Evolutionary conservation across 2,888 invertebrate genomes (phyloP).

Genomic region (Tachina lurida): DNA sequence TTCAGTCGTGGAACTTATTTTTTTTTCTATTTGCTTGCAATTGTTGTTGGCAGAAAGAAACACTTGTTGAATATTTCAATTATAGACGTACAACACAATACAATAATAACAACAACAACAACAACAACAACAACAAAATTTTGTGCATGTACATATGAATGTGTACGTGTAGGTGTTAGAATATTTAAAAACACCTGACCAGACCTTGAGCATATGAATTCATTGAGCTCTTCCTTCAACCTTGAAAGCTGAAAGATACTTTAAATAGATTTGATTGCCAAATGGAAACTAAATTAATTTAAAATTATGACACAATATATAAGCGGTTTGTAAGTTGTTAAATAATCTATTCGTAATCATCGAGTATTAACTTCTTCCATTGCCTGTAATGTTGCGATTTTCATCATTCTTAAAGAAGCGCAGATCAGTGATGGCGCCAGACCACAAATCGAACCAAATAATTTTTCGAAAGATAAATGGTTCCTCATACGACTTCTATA

Average conservation of each 20-base stretch:
- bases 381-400: no score
- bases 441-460: no score
- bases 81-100: constrained; percentile 32
- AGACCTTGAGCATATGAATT: constrained; percentile 39
- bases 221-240: constrained; percentile 27
- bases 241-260: neutral
- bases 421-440: no score
- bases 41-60: constrained; percentile 47
- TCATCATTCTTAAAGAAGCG: no score
- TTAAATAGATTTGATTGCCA: neutral
- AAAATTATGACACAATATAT: neutral
- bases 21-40: constrained; percentile 1
- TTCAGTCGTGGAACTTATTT: constrained; percentile 23
- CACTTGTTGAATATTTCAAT: constrained; percentile 59
- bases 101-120: no score
- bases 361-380: no score
- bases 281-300: neutral
- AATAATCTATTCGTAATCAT: no score
- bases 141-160: neutral
- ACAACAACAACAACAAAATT: neutral
- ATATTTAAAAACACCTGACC: constrained; percentile 15
- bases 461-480: no score
- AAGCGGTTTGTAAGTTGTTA: neutral
- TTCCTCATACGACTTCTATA: no score
- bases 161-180: constrained; percentile 48